Base-by-base conservation (phyloP, 2,113 vertebrate genomes). In the Tupaia chinensis region DNA sequence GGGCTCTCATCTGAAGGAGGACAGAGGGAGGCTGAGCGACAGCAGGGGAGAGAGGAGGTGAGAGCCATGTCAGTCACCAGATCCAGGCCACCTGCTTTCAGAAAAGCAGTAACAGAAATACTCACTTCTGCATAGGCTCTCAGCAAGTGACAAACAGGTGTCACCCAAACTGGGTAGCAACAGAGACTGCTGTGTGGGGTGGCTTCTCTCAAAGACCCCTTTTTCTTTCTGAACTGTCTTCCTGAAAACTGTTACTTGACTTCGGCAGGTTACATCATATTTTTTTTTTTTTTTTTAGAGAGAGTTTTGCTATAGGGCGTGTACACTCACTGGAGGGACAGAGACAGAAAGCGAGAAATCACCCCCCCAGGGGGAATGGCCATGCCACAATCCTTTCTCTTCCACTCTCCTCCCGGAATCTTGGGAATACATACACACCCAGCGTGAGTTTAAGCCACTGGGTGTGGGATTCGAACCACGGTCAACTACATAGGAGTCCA, bases 71-170 rank as follows among this genome's bases (percentile, higher is more conserved):
- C 0, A 23, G 58, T 7, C n/a, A 32, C 83, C 91, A 97, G 53
- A 79, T 56, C 85, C 74, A 95, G 94, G n/a, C 94, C 87, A 94
- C 15, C 95, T 94, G 94, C 60, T 77, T 83, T 91, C 91, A 88
- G 58, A 77, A 65, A 94, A 74, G 69, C 12, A 34, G 44, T 81
- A 66, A 98, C 87, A 88, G 68, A 84, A 85, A 96, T 60, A 53
- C 90, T 94, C 81, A 68, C 66, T 97, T 96, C 97, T 97, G 88
- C 92, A 73, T 54, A 85, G 79, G 97, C 94, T 97, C 97, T 94
- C 10, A 10, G 73, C 74, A 94, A 93, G 81, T n/a, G 77, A 96
- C 77, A 63, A 91, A 95, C 76, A 96, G 7, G 0, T 0, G 0
- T 96, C 95, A 97, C 96, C 95, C 91, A 89, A 68, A 95, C 92